A percentile compares a stretch with the other conserved stretches of the same genome.
Conservation (phyloP, 2,113 vertebrate species). For the Gymnarchus niloticus region DNA sequence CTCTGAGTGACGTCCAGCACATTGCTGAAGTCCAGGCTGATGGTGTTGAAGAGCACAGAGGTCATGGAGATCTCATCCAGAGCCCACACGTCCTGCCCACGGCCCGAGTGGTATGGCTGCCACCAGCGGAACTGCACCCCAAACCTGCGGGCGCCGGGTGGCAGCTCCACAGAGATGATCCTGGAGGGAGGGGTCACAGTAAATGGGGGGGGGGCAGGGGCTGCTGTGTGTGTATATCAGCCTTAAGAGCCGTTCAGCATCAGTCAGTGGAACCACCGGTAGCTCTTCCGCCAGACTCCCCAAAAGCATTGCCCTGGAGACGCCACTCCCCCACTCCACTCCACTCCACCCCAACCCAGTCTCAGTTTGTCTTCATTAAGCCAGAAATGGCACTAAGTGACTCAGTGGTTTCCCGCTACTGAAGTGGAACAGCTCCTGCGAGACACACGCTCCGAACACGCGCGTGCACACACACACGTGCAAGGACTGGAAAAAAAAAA, state of each 20-base stretch:
- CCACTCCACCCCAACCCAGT: constrained; percentile 23
- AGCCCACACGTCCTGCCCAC: constrained; percentile 90
- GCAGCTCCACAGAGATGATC: constrained; percentile 92
- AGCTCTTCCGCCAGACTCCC: neutral
- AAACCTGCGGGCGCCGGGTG: constrained; percentile 80
- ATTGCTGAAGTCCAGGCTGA: constrained; percentile 93
- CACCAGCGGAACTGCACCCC: constrained; percentile 98
- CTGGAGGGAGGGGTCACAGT: constrained; percentile 46
- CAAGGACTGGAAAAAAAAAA: too few relatives aligned
- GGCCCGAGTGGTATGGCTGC: constrained; percentile 94
- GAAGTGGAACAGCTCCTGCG: neutral
- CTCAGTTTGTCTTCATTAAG: constrained; percentile 46
- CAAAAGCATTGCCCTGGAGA: neutral
- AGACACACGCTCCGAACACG: neutral
- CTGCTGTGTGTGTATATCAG: too few relatives aligned
- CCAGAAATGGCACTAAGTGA: constrained; percentile 37
- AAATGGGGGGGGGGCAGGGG: neutral
- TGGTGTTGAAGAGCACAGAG: constrained; percentile 92
- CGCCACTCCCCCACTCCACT: neutral
- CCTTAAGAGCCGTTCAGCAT: neutral
- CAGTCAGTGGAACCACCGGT: neutral
- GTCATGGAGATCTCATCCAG: constrained; percentile 98
- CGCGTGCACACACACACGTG: neutral
- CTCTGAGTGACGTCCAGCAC: constrained; percentile 93
- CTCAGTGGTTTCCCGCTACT: constrained; percentile 32